A percentile compares a stretch with the other conserved stretches of the same genome.
Conservation (phyloP, 2,888 invertebrate species). For the Caradrina kadenii region DNA sequence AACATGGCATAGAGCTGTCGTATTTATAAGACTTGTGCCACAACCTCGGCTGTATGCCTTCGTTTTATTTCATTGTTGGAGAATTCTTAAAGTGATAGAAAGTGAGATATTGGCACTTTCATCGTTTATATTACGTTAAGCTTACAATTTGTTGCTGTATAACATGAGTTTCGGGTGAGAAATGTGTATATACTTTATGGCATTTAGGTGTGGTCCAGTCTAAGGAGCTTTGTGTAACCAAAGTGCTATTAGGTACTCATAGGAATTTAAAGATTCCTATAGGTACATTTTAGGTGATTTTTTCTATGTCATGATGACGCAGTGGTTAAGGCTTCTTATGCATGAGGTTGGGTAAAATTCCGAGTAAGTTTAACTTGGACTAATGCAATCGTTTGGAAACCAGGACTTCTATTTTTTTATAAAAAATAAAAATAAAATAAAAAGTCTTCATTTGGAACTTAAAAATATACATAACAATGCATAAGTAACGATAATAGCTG, state of each 20-base stretch:
- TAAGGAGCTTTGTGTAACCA: background rate
- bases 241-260: background rate
- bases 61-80: conserved; percentile 49
- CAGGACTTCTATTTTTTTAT: too few species aligned
- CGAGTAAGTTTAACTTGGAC: too few species aligned
- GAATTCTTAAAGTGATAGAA: conserved; percentile 50
- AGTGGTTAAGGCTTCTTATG: too few species aligned
- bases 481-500: too few species aligned
- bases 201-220: conserved; percentile 28
- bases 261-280: background rate
- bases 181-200: conserved; percentile 23
- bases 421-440: too few species aligned
- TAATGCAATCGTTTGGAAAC: too few species aligned
- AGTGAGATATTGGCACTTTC: conserved; percentile 49
- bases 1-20: conserved; percentile 37
- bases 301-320: too few species aligned
- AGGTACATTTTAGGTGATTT: too few species aligned
- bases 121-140: conserved; percentile 54
- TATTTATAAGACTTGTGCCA: conserved; percentile 36
- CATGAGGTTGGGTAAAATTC: too few species aligned
- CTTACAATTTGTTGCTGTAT: conserved; percentile 44
- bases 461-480: too few species aligned
- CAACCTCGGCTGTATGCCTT: conserved; percentile 19
- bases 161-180: conserved; percentile 32
- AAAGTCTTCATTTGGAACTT: too few species aligned